Conservation (phyloP, 2,888 invertebrate genomes). For the Drosophila ochracea region DNA sequence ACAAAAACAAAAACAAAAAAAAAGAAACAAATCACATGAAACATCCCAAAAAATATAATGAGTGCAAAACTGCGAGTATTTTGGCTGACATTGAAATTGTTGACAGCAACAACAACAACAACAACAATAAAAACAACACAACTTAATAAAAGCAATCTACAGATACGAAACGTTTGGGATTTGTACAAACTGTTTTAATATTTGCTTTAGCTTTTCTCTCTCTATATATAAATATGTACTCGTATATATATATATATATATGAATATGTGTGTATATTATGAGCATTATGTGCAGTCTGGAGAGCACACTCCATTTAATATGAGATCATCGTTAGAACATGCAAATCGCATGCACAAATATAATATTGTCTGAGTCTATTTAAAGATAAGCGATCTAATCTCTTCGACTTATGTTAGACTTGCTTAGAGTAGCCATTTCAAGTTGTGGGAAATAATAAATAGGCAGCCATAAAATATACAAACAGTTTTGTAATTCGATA, state of each 20-base stretch:
- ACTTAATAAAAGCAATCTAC: conserved; percentile 13
- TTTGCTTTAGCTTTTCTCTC: conserved; percentile 16
- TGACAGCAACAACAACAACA: conserved; percentile 12
- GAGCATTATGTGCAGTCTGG: conserved; percentile 25
- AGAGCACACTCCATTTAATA: conserved; percentile 1
- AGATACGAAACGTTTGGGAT: conserved; percentile 18
- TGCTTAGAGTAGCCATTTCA: background rate
- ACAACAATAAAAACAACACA: background rate
- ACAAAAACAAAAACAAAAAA: conserved; percentile 1
- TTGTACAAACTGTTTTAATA: conserved; percentile 48
- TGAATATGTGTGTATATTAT: background rate
- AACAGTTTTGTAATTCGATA: background rate
- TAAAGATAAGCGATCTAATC: background rate
- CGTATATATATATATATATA: background rate
- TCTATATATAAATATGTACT: background rate
- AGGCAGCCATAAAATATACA: background rate
- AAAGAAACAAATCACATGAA: conserved; percentile 16
- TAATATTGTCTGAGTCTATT: background rate
- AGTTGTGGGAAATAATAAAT: background rate
- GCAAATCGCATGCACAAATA: background rate
- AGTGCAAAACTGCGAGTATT: conserved; percentile 46
- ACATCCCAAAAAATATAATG: conserved; percentile 23
- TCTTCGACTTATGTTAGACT: background rate
- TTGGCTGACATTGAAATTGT: conserved; percentile 68
- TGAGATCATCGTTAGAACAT: conserved; percentile 32